Base-by-base conservation (phyloP, 2,888 invertebrate species). In the Pristionchus fissidentatus region DNA sequence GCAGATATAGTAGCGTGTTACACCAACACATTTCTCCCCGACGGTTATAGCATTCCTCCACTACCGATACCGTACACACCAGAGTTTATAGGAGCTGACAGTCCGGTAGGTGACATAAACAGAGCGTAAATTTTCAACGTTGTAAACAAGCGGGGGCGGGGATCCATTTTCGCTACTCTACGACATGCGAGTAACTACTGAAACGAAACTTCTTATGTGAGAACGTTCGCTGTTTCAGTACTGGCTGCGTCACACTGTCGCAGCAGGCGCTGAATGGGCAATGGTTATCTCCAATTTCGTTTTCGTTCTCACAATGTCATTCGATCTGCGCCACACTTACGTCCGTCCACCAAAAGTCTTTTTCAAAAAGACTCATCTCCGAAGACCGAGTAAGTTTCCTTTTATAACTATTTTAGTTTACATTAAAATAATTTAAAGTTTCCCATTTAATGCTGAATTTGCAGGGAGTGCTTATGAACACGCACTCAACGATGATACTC, bases 321-420 rank as follows among this genome's bases (percentile, higher is more conserved):
- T 81, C n/a, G 81, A 81, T 43, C 66, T 81, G 3, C 66, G 81
- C 22, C 38, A 62, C 29, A 62, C 66, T n/a, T 81, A 46, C 38
- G 43, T 81, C 5, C 8, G 81, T 46, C 60, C 81, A n/a, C 81
- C 81, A 3, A 60, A 46, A 19, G 66, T 81, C 19, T 62, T 81
- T 35, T 81, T 81, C 70, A 70, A 70, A 8, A 70, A 41, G 26
- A 70, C 70, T n/a, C 70, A 41, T 41, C 19, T 15, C 10, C 70
- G n/a, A n/a, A n/a, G 32, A 70, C n/a, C 22, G n/a, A 38, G 43
- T 70, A 8, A 70, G 41, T 38, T 13, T n/a, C 10, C 22, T 41
- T 10, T 4, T 41, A n/a, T n/a, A n/a, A n/a, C n/a, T n/a, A n/a
- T n/a, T n/a, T n/a, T n/a, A n/a, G n/a, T n/a, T n/a, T n/a, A n/a